These are phyloP conservation scores for Pseudochirops corinnae DNA, from an alignment of 2,797 vertebrate species.

Conservation along the genomic window DNA sequence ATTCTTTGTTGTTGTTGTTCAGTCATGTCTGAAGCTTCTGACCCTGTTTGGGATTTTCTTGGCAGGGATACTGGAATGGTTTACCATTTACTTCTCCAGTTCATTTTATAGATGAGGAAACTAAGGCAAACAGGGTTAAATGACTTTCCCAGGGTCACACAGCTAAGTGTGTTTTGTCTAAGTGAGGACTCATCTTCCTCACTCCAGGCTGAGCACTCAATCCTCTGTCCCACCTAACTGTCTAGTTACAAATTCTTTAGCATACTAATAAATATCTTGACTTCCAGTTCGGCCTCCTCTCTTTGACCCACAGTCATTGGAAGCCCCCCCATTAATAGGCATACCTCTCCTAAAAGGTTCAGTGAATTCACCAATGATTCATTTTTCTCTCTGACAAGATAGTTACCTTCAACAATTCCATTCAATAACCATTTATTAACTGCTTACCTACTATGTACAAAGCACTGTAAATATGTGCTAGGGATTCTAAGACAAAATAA, in stretches of 20 bases:
- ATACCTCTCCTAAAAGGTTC: not conserved
- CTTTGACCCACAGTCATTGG: not conserved
- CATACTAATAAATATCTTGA: not conserved
- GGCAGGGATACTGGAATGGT: not conserved
- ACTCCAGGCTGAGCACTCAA: not conserved
- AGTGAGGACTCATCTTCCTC: not conserved
- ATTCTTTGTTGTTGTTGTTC: not conserved
- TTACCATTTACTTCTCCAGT: not conserved
- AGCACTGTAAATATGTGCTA: not conserved
- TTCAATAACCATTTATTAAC: not conserved
- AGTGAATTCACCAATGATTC: not conserved
- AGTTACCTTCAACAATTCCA: not conserved
- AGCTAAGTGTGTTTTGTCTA: not conserved
- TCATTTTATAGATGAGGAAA: not conserved
- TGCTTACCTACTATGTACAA: not conserved
- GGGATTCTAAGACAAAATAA: not conserved
- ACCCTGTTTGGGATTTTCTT: not conserved
- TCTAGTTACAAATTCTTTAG: not conserved
- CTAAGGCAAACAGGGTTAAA: not conserved
- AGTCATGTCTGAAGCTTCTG: not conserved
- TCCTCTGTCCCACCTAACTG: not conserved
- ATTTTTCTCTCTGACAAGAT: not conserved
- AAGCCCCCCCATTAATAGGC: not conserved
- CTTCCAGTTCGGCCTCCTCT: not conserved
- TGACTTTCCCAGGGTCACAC: not conserved